Base-by-base conservation (phyloP, 1,140 invertebrate species). In the Lysiphlebus fabarum region DNA sequence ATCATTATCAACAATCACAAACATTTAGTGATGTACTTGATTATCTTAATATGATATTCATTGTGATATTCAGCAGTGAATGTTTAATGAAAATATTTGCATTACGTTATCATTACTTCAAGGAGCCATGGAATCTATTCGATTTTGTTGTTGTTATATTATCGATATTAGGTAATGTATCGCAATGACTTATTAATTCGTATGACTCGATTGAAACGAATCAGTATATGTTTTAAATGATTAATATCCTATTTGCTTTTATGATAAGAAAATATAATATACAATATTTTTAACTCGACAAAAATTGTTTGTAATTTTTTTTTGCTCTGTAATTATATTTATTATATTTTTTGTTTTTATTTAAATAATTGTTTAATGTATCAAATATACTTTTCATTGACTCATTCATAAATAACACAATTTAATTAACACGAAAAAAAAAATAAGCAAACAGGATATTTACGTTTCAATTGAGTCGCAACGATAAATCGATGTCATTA, bases 121-220 rank as follows among this genome's bases (percentile, higher is more conserved):
- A 94, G 80, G 93, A 98, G 82, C 95, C 96, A 59, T 99, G 96
- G 96, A 99, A 99, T 84, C 86, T 98, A 69, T 99, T 99, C 85
- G 96, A 99, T 86, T 96, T 97, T 84, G 91, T 97, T 73, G 95
- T 99, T 77, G 96, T 99, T 73, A 95, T 96, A 84, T 89, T 98
- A 80, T 98, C 96, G 78, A 95, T 99, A 83, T 87, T 95, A 82
- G 91, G 92, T 94, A 85, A 87, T 77, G 72, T 79, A 78, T 73
- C 74, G 76, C 79, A 70, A 79, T 80, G 75, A 70, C 72, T 74
- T 63, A 56, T 65, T 65, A 70, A 70, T 71, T 77, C 77, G 73
- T 73, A 77, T 76, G 74, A 76, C 68, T 67, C 75, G 66, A 71
- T 72, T 71, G 72, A 77, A 77, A 77, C 65, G 56, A 14, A 53